Percentiles rank a stretch among this genome's conserved stretches.
These are phyloP conservation scores for Drosophila auraria DNA, from an alignment of 1,140 invertebrate genomes.

Conservation along the genomic window DNA sequence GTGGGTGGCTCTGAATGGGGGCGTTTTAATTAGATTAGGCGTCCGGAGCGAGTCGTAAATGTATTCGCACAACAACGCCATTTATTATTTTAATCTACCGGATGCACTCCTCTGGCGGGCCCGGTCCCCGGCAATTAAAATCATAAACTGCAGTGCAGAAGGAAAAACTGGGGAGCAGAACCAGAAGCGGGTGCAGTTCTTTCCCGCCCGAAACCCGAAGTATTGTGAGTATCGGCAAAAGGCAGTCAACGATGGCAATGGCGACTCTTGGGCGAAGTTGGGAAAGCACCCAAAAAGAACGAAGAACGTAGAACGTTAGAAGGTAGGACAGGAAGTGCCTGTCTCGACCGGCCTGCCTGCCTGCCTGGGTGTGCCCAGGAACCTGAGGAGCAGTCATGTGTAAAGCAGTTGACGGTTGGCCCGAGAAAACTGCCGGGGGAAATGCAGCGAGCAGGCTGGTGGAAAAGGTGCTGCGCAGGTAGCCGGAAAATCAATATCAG, in stretches of 20 bases:
- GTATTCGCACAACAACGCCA: conserved; percentile 75
- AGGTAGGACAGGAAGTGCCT: conserved; percentile 69
- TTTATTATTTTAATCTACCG: conserved; percentile 76
- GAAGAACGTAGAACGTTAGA: conserved; percentile 26
- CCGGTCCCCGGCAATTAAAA: conserved; percentile 58
- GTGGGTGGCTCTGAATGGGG: conserved; percentile 36
- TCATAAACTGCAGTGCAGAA: conserved; percentile 30
- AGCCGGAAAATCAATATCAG: conserved; percentile 65
- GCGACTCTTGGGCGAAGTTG: conserved; percentile 25
- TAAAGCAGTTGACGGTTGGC: conserved; percentile 65
- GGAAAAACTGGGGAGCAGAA: conserved; percentile 14
- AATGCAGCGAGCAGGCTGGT: conserved; percentile 36
- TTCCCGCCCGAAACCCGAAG: background rate
- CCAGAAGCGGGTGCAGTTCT: conserved; percentile 41
- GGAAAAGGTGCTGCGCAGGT: conserved; percentile 46
- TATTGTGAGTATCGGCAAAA: conserved; percentile 26
- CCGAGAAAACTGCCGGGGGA: conserved; percentile 29
- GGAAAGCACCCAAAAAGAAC: conserved; percentile 53
- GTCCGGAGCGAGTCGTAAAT: conserved; percentile 55
- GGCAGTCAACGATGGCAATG: conserved; percentile 32
- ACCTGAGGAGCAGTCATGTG: conserved; percentile 70
- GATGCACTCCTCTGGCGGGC: conserved; percentile 52
- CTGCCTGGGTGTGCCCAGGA: conserved; percentile 56
- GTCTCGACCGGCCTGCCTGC: conserved; percentile 41
- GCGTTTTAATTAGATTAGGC: conserved; percentile 64